These are phyloP conservation scores for Myrmecobius fasciatus DNA, from an alignment of 2,113 vertebrate species.

Conservation along the genomic window DNA sequence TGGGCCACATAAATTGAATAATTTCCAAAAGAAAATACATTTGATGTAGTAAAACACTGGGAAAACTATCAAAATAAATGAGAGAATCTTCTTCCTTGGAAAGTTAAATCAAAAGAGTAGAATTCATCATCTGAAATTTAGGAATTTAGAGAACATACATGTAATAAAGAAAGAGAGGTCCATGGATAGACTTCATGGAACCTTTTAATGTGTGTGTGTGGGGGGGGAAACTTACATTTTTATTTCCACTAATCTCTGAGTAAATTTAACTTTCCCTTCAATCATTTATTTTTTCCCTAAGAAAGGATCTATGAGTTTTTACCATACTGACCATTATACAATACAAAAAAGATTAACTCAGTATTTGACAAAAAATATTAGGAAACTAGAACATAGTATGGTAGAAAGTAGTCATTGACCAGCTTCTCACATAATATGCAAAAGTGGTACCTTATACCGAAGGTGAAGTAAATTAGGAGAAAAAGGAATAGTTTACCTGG, in stretches of 20 bases:
- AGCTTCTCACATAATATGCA: too few species aligned
- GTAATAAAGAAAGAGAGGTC: neutral
- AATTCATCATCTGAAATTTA: neutral
- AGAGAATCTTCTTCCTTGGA: neutral
- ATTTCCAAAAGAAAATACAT: neutral
- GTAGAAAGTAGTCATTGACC: too few species aligned
- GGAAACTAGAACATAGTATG: too few species aligned
- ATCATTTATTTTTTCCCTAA: neutral
- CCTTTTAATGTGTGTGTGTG: neutral
- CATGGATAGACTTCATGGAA: neutral
- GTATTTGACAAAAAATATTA: too few species aligned
- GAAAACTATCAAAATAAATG: neutral
- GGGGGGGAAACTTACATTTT: neutral
- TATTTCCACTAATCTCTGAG: neutral
- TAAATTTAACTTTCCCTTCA: neutral
- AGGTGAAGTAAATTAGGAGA: too few species aligned
- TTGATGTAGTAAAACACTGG: neutral
- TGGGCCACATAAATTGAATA: neutral
- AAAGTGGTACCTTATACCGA: too few species aligned
- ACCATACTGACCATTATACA: neutral
- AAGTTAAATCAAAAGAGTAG: neutral
- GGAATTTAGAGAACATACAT: neutral
- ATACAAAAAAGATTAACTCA: neutral
- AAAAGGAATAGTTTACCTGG: too few species aligned
- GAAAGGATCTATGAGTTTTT: neutral